phyloP scores from a whole-genome alignment of 2,113 vertebrate genomes.

The Emydura subglobosa region DNA sequence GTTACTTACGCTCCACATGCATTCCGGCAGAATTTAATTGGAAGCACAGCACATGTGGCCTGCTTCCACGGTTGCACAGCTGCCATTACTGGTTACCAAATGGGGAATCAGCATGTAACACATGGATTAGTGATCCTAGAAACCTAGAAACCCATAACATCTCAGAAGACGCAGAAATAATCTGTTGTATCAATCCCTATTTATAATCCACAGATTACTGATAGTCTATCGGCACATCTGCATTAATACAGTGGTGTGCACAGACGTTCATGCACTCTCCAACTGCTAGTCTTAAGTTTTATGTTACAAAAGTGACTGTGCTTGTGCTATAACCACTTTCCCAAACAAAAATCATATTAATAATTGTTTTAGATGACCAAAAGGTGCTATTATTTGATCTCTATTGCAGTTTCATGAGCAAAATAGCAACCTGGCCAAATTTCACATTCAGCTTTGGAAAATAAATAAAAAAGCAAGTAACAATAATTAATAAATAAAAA shows the following conservation, averaged over 20 bases:
- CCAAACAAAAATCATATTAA: accelerated
- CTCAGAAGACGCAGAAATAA: not conserved
- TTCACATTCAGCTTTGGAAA: not conserved
- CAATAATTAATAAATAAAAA: accelerated
- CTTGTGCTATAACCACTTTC: constrained; percentile 22
- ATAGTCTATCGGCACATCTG: not conserved
- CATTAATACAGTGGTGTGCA: accelerated
- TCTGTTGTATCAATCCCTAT: not conserved
- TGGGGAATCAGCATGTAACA: too few relatives aligned
- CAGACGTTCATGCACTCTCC: not conserved
- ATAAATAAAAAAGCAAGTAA: not conserved
- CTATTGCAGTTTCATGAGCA: accelerated
- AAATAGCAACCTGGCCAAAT: accelerated
- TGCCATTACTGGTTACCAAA: not conserved
- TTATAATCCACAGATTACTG: accelerated
- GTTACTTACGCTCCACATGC: not conserved
- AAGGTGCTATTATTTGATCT: not conserved
- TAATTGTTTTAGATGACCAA: not conserved
- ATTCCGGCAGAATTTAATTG: not conserved
- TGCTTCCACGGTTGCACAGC: not conserved
- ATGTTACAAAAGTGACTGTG: constrained; percentile 31
- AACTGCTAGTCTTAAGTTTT: accelerated
- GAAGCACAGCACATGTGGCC: not conserved
- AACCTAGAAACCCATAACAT: not conserved
- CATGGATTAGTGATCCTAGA: not conserved